Conservation (phyloP, 2,888 invertebrate genomes). For the Polydesmus complanatus region DNA sequence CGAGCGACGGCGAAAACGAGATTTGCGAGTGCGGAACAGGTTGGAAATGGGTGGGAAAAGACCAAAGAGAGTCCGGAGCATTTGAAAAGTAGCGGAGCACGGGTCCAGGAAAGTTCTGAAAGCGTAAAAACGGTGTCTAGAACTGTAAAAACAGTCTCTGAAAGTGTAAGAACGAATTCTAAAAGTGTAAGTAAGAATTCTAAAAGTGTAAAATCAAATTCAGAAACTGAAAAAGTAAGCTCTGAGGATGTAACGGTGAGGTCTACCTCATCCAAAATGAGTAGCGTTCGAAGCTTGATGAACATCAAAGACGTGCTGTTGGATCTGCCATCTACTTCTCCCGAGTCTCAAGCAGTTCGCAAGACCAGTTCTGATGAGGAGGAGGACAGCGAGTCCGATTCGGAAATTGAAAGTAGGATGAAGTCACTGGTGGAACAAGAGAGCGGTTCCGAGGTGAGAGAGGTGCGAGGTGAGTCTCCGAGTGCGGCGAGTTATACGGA, state of each 20-base stretch:
- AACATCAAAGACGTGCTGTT: background rate
- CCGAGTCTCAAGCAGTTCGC: background rate
- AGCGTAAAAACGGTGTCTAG: background rate
- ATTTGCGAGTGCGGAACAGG: background rate
- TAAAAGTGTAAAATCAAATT: too few species aligned
- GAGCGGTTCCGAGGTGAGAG: background rate
- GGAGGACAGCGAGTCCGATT: background rate
- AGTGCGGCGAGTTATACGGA: background rate
- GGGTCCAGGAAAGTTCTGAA: background rate
- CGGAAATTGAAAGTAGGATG: too few species aligned
- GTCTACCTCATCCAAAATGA: background rate
- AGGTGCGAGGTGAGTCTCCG: background rate
- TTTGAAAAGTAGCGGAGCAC: background rate
- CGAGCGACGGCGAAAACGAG: too few species aligned
- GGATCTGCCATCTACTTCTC: background rate
- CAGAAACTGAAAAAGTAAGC: too few species aligned
- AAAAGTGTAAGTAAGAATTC: too few species aligned
- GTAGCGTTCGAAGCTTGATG: background rate
- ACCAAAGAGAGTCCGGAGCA: background rate
- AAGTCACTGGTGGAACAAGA: too few species aligned
- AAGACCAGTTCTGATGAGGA: background rate
- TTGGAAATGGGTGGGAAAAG: background rate
- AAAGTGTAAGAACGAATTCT: too few species aligned
- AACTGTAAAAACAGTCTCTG: too few species aligned
- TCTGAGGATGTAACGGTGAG: background rate